Percentiles rank a stretch among this genome's conserved stretches.
Conservation (phyloP, 2,888 invertebrate genomes). For the Entomobrya proxima region DNA sequence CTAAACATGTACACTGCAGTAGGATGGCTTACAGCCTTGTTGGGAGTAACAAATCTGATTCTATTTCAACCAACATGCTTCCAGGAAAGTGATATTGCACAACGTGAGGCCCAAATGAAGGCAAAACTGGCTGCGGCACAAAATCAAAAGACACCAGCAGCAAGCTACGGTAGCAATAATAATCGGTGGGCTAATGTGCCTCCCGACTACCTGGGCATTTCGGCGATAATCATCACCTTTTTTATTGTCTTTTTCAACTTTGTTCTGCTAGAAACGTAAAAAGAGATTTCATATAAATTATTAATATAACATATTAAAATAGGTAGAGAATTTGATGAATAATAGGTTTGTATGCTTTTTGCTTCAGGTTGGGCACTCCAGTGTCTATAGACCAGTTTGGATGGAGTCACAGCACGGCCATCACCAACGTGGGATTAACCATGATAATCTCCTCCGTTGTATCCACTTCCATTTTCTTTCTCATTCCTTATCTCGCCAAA, state of each 20-base stretch:
- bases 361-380: constrained; percentile 84
- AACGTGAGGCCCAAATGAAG: constrained; percentile 84
- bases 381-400: constrained; percentile 92
- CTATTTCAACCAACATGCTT: constrained; percentile 87
- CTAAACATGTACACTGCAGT: constrained; percentile 92
- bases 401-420: constrained; percentile 86
- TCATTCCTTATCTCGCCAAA: constrained; percentile 84
- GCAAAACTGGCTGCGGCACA: constrained; percentile 50
- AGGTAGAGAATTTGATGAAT: not conserved
- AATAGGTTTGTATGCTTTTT: not conserved
- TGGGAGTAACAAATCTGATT: constrained; percentile 85
- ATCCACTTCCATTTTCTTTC: constrained; percentile 84
- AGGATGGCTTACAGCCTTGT: constrained; percentile 89
- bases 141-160: not conserved
- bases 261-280: constrained; percentile 89
- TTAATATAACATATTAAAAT: not conserved
- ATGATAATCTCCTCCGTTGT: constrained; percentile 89
- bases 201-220: constrained; percentile 86
- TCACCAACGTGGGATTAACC: constrained; percentile 88
- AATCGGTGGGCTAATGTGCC: constrained; percentile 45
- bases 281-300: not conserved
- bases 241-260: constrained; percentile 92
- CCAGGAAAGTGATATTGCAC: constrained; percentile 86
- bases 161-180: not conserved
- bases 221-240: constrained; percentile 88